phyloP scores from a whole-genome alignment of 2,797 vertebrate species.

The Argentina silus region DNA sequence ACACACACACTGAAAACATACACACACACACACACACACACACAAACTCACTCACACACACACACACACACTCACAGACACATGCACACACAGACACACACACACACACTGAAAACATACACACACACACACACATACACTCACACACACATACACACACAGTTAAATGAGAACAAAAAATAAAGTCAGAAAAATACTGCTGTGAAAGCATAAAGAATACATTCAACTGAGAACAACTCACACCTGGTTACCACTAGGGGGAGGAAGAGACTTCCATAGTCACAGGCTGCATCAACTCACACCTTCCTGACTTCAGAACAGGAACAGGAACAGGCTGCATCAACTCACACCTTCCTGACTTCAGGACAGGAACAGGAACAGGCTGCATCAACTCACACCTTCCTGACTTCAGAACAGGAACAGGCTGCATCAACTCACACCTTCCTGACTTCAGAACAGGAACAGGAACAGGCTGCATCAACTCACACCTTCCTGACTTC shows the following conservation, averaged over 20 bases:
- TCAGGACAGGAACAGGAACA: no score
- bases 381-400: no score
- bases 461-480: no score
- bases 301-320: no score
- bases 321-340: no score
- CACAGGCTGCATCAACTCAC: no score
- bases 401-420: no score
- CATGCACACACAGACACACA: neutral
- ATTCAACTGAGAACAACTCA: constrained; percentile 70
- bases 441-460: no score
- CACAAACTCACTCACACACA: neutral
- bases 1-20: constrained; percentile 5
- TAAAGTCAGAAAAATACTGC: constrained; percentile 54
- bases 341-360: no score
- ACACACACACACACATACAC: constrained; percentile 1
- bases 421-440: no score
- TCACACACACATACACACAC: constrained; percentile 15
- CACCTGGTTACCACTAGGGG: constrained; percentile 45
- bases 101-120: neutral
- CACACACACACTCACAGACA: constrained; percentile 7
- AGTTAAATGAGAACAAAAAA: constrained; percentile 50
- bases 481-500: no score
- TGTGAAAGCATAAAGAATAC: constrained; percentile 63
- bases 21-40: constrained; percentile 10
- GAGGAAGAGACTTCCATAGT: no score